Percentiles rank a stretch among this genome's conserved stretches.
Evolutionary conservation across 2,888 invertebrate species (phyloP).

Genomic region (Acanthococcus lagerstroemiae): DNA sequence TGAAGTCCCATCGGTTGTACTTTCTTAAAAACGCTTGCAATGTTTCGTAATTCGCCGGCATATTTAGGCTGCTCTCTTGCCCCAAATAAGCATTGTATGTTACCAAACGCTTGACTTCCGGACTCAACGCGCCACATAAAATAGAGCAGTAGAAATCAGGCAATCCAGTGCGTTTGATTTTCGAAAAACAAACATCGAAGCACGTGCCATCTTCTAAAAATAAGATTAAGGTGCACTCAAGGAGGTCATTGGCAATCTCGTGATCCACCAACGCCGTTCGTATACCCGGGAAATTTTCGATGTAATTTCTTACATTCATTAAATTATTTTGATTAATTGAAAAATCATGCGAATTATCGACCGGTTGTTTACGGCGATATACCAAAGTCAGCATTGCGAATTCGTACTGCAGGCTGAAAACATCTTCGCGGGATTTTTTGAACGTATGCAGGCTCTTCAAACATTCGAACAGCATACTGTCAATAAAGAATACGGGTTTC

Average conservation of each 20-base stretch:
- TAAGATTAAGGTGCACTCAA: not conserved
- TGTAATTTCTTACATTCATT: not conserved
- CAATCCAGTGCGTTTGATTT: not conserved
- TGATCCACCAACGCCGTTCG: not conserved
- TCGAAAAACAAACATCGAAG: not conserved
- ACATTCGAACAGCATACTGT: constrained; percentile 13
- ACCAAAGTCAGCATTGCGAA: constrained; percentile 2
- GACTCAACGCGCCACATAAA: not conserved
- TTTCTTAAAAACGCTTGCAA: not conserved
- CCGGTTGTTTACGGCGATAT: not conserved
- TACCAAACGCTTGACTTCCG: not conserved
- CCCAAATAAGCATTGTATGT: constrained; percentile 18
- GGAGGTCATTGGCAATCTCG: not conserved
- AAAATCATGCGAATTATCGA: not conserved
- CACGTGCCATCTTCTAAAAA: not conserved
- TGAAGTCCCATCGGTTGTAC: not conserved
- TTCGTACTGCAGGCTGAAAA: not conserved
- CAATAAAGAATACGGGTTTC: constrained; percentile 13
- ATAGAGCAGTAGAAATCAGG: constrained; percentile 3
- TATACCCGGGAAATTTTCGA: constrained; percentile 4
- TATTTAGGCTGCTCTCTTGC: not conserved
- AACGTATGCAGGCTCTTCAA: not conserved
- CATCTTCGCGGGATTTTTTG: not conserved
- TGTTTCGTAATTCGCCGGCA: not conserved
- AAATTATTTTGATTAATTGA: not conserved